Conservation (phyloP, 2,797 vertebrate genomes). For the Propithecus perrieri region DNA sequence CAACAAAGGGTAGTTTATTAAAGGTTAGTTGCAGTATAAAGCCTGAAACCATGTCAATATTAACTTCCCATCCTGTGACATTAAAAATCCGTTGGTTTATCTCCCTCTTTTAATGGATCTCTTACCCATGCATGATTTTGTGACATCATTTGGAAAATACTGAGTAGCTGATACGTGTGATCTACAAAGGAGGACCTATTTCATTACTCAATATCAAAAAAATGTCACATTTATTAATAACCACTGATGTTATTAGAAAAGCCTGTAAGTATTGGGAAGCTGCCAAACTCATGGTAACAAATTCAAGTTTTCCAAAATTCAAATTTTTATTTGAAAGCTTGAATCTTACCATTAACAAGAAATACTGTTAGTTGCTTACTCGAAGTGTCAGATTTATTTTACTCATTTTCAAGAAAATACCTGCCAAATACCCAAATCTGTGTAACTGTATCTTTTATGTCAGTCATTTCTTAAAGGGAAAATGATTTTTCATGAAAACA, state of each 20-base stretch:
- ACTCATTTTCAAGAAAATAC: not conserved
- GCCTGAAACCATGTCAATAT: not conserved
- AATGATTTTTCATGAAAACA: not conserved
- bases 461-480: not conserved
- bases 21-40: not conserved
- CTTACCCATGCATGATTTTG: not conserved
- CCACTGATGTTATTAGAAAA: not conserved
- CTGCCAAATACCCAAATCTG: not conserved
- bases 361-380: not conserved
- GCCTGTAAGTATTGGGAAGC: not conserved
- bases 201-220: not conserved
- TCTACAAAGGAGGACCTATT: not conserved
- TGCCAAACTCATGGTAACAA: not conserved
- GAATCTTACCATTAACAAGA: not conserved
- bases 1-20: conserved; percentile 8
- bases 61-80: not conserved
- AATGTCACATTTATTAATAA: not conserved
- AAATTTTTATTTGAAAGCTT: conserved; percentile 23
- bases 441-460: not conserved
- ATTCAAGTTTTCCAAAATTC: not conserved
- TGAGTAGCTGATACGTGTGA: not conserved
- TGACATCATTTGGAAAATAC: conserved; percentile 11
- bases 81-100: not conserved
- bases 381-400: not conserved
- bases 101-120: not conserved